These are phyloP conservation scores for Pyrrhia umbra DNA, from an alignment of 2,888 invertebrate genomes.

Conservation along the genomic window DNA sequence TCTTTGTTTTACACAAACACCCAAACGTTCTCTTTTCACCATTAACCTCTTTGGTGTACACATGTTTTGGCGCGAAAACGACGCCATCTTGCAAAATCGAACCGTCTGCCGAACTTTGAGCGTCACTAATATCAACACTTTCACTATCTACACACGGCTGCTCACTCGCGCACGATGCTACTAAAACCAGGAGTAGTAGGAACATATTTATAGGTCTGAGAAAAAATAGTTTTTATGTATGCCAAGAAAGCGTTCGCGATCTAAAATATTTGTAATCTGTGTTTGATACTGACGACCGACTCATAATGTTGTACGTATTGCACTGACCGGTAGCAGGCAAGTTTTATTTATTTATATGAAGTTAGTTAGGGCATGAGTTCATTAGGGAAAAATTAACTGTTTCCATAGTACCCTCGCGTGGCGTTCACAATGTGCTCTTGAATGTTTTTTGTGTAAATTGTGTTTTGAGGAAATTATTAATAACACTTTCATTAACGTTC, in stretches of 20 bases:
- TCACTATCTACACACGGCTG: constrained; percentile 66
- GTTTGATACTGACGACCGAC: constrained; percentile 55
- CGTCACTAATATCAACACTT: constrained; percentile 75
- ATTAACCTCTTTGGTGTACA: constrained; percentile 71
- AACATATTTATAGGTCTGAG: constrained; percentile 50
- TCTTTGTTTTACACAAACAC: constrained; percentile 75
- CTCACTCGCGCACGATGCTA: constrained; percentile 57
- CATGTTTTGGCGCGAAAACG: constrained; percentile 69
- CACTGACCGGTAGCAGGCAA: constrained; percentile 49
- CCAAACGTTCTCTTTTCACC: constrained; percentile 74
- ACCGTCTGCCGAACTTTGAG: constrained; percentile 59
- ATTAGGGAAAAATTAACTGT: constrained; percentile 59
- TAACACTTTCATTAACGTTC: background rate
- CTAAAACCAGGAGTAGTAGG: constrained; percentile 57
- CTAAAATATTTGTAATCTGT: constrained; percentile 51
- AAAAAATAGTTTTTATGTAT: constrained; percentile 33
- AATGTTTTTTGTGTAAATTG: no score
- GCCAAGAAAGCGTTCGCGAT: constrained; percentile 36
- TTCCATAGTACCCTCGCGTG: constrained; percentile 22
- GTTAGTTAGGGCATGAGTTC: constrained; percentile 45
- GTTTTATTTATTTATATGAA: constrained; percentile 60
- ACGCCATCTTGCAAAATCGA: constrained; percentile 67
- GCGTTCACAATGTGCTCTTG: constrained; percentile 80
- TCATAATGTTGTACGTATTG: constrained; percentile 56
- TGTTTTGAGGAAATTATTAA: constrained; percentile 1